These are phyloP conservation scores for Epinotia bilunana DNA, from an alignment of 2,888 invertebrate genomes.

Conservation along the genomic window DNA sequence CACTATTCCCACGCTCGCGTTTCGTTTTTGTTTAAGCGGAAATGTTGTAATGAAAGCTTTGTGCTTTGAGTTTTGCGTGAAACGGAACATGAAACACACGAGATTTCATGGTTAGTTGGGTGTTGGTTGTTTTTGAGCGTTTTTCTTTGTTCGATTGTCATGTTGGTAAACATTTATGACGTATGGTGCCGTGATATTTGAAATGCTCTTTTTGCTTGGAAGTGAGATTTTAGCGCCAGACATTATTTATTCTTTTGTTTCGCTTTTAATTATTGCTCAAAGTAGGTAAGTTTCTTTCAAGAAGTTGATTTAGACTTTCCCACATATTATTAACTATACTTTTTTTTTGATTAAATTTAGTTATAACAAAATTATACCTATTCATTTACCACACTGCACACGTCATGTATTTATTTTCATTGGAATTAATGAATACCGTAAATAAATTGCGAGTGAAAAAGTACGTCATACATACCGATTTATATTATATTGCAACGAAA, in stretches of 20 bases:
- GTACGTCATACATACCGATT: too few species aligned
- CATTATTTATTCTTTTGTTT: conserved; percentile 10
- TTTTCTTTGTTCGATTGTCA: conserved; percentile 42
- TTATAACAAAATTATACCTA: too few species aligned
- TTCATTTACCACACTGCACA: too few species aligned
- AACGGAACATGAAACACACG: conserved; percentile 75
- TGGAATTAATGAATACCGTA: too few species aligned
- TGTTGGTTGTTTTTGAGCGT: conserved; percentile 58
- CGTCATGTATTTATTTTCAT: too few species aligned
- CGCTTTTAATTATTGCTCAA: conserved; percentile 7
- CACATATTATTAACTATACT: neutral
- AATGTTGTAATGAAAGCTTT: conserved; percentile 71
- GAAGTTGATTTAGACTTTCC: neutral
- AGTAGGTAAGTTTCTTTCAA: conserved; percentile 16
- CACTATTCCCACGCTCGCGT: conserved; percentile 44
- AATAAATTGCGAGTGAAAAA: too few species aligned
- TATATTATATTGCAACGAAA: too few species aligned
- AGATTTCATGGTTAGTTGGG: conserved; percentile 82
- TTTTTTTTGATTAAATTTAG: neutral
- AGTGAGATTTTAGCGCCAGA: conserved; percentile 5
- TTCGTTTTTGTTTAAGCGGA: conserved; percentile 63
- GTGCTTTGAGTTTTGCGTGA: conserved; percentile 73
- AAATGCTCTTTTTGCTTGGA: conserved; percentile 18
- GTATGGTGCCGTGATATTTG: conserved; percentile 21
- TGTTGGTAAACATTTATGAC: conserved; percentile 35